Evolutionary conservation across 2,113 vertebrate genomes (phyloP).

Genomic region (Theristicus caerulescens): DNA sequence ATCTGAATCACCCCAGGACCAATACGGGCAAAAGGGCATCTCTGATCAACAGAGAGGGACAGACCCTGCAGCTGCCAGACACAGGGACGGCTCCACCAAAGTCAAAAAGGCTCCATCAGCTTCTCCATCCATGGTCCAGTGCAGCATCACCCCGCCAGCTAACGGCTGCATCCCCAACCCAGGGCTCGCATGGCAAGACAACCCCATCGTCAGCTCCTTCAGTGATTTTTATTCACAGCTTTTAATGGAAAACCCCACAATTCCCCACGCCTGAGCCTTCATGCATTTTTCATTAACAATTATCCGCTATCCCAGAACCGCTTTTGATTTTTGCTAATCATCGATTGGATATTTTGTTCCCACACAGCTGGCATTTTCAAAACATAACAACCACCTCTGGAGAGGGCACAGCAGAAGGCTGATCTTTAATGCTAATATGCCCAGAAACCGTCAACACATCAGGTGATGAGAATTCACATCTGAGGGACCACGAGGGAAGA

Average conservation of each 20-base stretch:
- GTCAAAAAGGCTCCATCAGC: not conserved
- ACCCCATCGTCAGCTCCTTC: not conserved
- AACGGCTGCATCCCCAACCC: not conserved
- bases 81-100: not conserved
- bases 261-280: constrained; percentile 25
- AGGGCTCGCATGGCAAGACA: not conserved
- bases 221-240: constrained; percentile 48
- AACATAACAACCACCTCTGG: constrained; percentile 56
- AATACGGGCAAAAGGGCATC: rapidly evolving
- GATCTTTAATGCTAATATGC: constrained; percentile 52
- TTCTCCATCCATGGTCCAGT: not conserved
- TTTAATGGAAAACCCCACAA: constrained; percentile 58
- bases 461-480: constrained; percentile 26
- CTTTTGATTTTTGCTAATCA: constrained; percentile 69
- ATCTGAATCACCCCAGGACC: not conserved
- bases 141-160: not conserved
- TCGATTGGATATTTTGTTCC: constrained; percentile 65
- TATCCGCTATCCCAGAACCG: constrained; percentile 14
- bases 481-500: not conserved
- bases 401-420: constrained; percentile 46
- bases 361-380: constrained; percentile 64
- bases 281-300: constrained; percentile 70
- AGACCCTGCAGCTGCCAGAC: not conserved
- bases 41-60: not conserved
- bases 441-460: constrained; percentile 30